Conservation (phyloP, 2,797 vertebrate species). For the Eidolon dupreanum region DNA sequence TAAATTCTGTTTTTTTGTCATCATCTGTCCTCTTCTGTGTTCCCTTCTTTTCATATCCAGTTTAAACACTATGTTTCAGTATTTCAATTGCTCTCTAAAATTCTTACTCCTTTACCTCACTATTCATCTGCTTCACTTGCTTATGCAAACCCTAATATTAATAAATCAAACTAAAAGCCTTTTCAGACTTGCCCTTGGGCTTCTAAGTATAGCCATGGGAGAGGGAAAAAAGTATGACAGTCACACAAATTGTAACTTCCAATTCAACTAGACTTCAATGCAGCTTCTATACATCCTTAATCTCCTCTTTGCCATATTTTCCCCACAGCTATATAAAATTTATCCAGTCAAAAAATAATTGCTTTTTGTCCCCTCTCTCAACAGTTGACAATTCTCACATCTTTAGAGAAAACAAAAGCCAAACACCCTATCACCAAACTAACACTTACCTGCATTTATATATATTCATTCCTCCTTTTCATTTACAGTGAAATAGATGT, state of each 20-base stretch:
- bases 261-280: background rate
- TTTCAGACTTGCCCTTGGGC: background rate
- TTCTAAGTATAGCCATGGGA: background rate
- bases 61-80: background rate
- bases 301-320: background rate
- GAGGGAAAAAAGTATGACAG: background rate
- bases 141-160: background rate
- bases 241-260: background rate
- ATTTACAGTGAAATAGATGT: background rate
- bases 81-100: background rate
- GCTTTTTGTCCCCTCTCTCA: background rate
- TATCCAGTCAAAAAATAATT: background rate
- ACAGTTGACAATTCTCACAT: background rate
- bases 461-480: background rate
- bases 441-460: background rate
- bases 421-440: background rate
- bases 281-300: background rate
- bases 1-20: background rate
- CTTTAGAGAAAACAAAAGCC: background rate
- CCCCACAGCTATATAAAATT: background rate
- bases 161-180: background rate
- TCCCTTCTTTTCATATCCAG: background rate
- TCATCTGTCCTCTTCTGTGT: background rate
- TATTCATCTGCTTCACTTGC: background rate
- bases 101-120: background rate